Conservation (phyloP, 35 echinoderm and acorn worm species). For the Nesometra sesokonis region DNA sequence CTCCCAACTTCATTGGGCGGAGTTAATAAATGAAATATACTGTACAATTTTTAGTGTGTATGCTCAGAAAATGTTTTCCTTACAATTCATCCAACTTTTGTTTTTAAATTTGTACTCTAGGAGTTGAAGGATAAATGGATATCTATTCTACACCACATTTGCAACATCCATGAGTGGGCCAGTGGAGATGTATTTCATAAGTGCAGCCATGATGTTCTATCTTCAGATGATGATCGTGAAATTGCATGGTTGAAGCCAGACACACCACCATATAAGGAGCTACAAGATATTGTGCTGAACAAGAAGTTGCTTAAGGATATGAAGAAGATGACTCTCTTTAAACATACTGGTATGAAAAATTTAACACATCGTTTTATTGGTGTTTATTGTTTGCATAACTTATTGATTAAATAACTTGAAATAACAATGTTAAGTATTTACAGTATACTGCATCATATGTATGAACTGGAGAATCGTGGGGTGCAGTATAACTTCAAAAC, state of each 20-base stretch:
- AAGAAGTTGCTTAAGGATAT: slow-evolving; percentile 35
- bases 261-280: slow-evolving; percentile 4
- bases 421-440: too few relatives aligned
- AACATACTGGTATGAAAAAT: slow-evolving; percentile 31
- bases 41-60: neutral
- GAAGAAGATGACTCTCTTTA: slow-evolving; percentile 4
- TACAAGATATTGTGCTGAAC: slow-evolving; percentile 20
- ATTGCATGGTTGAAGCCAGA: slow-evolving; percentile 14
- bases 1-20: too few relatives aligned
- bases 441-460: too few relatives aligned
- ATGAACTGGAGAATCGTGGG: too few relatives aligned
- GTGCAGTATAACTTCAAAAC: too few relatives aligned
- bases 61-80: neutral
- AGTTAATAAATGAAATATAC: too few relatives aligned
- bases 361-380: neutral
- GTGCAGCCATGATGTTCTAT: slow-evolving; percentile 30
- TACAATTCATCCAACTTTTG: neutral
- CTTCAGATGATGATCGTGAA: neutral
- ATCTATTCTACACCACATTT: slow-evolving; percentile 34
- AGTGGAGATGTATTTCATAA: slow-evolving; percentile 14
- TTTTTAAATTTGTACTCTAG: neutral
- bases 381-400: neutral
- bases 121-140: slow-evolving; percentile 36
- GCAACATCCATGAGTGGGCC: slow-evolving; percentile 15
- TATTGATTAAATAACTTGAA: neutral